These are phyloP conservation scores for Tenthredo notha DNA, from an alignment of 2,888 invertebrate species.

Conservation along the genomic window DNA sequence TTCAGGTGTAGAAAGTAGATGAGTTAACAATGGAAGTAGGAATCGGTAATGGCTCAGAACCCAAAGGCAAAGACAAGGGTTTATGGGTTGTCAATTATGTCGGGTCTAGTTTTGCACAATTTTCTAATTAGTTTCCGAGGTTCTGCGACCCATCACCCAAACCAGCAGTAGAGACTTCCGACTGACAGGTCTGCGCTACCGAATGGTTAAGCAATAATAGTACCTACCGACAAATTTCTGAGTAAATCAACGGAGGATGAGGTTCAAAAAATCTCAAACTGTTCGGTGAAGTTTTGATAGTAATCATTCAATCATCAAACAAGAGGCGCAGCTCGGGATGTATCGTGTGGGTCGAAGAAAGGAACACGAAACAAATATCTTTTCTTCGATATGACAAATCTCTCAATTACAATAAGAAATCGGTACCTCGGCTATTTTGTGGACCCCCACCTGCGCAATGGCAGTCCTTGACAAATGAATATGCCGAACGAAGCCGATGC, in stretches of 20 bases:
- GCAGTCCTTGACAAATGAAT: constrained; percentile 74
- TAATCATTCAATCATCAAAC: constrained; percentile 20
- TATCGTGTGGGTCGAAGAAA: neutral
- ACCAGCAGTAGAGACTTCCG: constrained; percentile 2
- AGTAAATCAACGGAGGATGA: constrained; percentile 6
- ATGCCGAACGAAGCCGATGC: constrained; percentile 65
- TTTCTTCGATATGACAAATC: constrained; percentile 50
- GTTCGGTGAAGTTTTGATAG: neutral
- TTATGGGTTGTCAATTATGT: constrained; percentile 57
- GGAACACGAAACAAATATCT: constrained; percentile 46
- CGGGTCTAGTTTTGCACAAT: constrained; percentile 57
- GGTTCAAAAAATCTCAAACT: neutral
- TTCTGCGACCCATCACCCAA: constrained; percentile 58
- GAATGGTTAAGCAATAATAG: constrained; percentile 26
- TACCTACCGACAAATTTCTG: neutral
- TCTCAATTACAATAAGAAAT: constrained; percentile 53
- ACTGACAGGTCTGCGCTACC: constrained; percentile 44
- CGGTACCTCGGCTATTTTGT: constrained; percentile 44
- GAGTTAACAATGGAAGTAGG: constrained; percentile 57
- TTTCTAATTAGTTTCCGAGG: constrained; percentile 68
- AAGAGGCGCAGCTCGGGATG: neutral
- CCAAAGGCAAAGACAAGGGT: constrained; percentile 53
- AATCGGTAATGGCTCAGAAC: constrained; percentile 39
- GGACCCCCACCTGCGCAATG: constrained; percentile 68
- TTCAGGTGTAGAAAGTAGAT: constrained; percentile 52